phyloP scores from a whole-genome alignment of 2,888 invertebrate genomes.

The Agrotis exclamationis region DNA sequence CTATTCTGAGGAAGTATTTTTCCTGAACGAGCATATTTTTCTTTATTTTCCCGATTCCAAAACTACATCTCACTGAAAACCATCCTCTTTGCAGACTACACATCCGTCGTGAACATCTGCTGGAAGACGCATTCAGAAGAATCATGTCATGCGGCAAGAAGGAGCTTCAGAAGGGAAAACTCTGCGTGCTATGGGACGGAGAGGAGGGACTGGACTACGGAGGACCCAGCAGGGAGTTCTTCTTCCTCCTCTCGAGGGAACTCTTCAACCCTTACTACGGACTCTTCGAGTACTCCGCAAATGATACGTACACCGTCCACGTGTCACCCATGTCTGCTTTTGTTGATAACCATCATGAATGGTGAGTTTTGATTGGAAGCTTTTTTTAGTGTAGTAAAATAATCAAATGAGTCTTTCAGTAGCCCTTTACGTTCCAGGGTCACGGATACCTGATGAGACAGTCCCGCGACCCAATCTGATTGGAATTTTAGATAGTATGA shows the following conservation, averaged over 20 bases:
- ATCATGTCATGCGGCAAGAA: constrained; percentile 99
- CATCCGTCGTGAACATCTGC: constrained; percentile 97
- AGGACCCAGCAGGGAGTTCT: constrained; percentile 99
- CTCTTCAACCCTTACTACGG: constrained; percentile 99
- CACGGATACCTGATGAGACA: too few relatives aligned
- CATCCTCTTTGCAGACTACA: constrained; percentile 93
- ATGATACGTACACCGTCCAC: constrained; percentile 99
- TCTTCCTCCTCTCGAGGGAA: constrained; percentile 99
- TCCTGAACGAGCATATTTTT: too few relatives aligned
- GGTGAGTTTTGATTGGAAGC: too few relatives aligned
- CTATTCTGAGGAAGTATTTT: too few relatives aligned
- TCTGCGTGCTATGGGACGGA: constrained; percentile 98
- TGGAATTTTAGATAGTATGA: too few relatives aligned
- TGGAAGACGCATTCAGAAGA: constrained; percentile 98
- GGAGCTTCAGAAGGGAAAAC: constrained; percentile 98
- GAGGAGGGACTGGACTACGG: constrained; percentile 99
- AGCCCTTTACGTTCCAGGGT: too few relatives aligned
- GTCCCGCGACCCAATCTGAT: too few relatives aligned
- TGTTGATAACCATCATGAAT: constrained; percentile 99
- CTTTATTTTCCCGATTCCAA: not conserved
- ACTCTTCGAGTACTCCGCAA: constrained; percentile 99
- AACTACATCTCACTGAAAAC: constrained; percentile 1
- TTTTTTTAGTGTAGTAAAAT: too few relatives aligned
- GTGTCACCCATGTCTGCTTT: constrained; percentile 99
- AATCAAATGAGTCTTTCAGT: too few relatives aligned